Evolutionary conservation across 2,888 invertebrate genomes (phyloP), one percentile per base, ranked within the genome.

Genomic region (Stratiomys singularior): DNA sequence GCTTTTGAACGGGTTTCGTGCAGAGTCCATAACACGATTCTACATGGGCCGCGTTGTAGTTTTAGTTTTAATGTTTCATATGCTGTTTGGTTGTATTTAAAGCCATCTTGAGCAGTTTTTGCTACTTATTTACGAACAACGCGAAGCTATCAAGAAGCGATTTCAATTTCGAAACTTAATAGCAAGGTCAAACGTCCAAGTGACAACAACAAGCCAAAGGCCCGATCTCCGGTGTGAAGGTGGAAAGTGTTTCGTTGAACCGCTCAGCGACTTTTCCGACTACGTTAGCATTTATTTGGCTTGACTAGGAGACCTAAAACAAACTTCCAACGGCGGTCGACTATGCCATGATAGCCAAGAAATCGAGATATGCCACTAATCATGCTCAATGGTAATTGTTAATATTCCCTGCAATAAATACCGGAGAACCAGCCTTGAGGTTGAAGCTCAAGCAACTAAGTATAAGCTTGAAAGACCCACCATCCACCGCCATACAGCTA

Each of bases 1-100:
- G 66, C 66, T 66, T 66, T 27, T 18, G 28, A 66, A 30, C 37
- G 37, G 37, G 30, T 63, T 66, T 66, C 66, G n/a, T 28, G 64
- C 66, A 21, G 66, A 27, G 3, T 23, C 18, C 58, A 9, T 21
- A 58, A 63, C 63, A 18, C 15, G 18, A 52, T 52, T 52, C 52
- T 15, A 13, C 52, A 4, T 18, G 3, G 3, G 52, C 2, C 15
- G 18, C 15, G 18, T 15, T 18, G 52, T 3, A 52, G 52, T 15
- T 13, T 13, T 9, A 52, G 4, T 52, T 18, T n/a, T 52, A 9
- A 60, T 60, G 23, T 60, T 60, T 18, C 58, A 60, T 2, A 18
- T 60, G 52, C 18, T 52, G 52, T n/a, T n/a, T 52, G n/a, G n/a
- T n/a, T n/a, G n/a, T n/a, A n/a, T n/a, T n/a, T n/a, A n/a, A n/a